Percentiles rank a stretch among this genome's conserved stretches.
These are phyloP conservation scores for Pipa parva DNA, from an alignment of 2,113 vertebrate species.

Conservation along the genomic window DNA sequence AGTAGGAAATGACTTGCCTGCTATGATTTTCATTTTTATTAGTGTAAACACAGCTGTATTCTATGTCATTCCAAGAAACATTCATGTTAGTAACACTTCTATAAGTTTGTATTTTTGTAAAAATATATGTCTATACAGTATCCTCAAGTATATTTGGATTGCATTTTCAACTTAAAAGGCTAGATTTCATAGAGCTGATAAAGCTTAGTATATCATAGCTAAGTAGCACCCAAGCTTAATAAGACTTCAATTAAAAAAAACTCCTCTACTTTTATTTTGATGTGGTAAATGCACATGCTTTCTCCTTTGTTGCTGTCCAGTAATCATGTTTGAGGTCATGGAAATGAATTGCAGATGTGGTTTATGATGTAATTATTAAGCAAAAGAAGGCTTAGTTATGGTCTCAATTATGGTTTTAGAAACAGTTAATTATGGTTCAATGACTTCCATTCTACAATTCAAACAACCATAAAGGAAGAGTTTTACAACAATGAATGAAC, in stretches of 20 bases:
- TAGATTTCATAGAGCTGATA: neutral
- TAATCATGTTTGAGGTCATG: slow-evolving; percentile 38
- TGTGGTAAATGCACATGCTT: slow-evolving; percentile 29
- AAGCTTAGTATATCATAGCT: slow-evolving; percentile 16
- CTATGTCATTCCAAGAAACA: no score
- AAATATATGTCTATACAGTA: neutral
- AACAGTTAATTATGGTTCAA: slow-evolving; percentile 43
- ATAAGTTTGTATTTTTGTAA: neutral
- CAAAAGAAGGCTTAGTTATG: slow-evolving; percentile 24
- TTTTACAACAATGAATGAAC: slow-evolving; percentile 10
- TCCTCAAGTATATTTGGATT: no score
- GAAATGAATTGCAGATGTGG: slow-evolving; percentile 40
- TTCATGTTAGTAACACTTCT: no score
- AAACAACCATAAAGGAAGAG: slow-evolving; percentile 10
- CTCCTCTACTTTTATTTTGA: slow-evolving; percentile 11
- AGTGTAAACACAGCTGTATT: neutral
- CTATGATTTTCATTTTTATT: neutral
- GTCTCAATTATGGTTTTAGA: slow-evolving; percentile 37
- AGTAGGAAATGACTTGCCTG: neutral
- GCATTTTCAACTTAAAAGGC: no score
- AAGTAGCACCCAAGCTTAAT: slow-evolving; percentile 21
- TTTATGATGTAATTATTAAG: slow-evolving; percentile 39
- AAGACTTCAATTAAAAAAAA: neutral
- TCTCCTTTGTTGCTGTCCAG: slow-evolving; percentile 30
- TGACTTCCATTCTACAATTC: slow-evolving; percentile 27